phyloP scores from a whole-genome alignment of 2,113 vertebrate genomes.

The Anoplopoma fimbria region DNA sequence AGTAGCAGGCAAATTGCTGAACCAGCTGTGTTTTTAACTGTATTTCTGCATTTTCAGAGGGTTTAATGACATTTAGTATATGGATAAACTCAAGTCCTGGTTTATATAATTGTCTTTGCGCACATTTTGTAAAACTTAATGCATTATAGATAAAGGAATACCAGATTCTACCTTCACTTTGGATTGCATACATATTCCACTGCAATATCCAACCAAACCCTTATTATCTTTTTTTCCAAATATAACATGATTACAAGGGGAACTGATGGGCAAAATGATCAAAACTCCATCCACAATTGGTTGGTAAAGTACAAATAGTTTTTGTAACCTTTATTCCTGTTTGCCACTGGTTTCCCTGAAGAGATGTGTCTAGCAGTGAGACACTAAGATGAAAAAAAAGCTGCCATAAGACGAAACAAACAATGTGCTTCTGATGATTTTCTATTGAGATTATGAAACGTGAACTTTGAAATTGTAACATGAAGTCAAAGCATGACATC shows the following conservation, averaged over 20 bases:
- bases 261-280: conserved; percentile 10
- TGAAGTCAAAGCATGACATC: conserved; percentile 64
- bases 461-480: conserved; percentile 59
- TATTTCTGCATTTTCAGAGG: background rate
- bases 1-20: background rate
- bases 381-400: conserved; percentile 45
- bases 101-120: background rate
- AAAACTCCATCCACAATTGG: background rate
- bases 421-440: conserved; percentile 36
- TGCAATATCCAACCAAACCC: background rate
- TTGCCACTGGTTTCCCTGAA: conserved; percentile 24
- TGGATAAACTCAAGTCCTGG: background rate
- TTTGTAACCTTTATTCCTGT: conserved; percentile 21
- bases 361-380: conserved; percentile 22
- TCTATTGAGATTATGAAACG: conserved; percentile 52
- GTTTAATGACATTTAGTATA: background rate
- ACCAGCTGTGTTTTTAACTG: conserved; percentile 3
- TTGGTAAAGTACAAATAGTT: conserved; percentile 17
- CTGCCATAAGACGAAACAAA: conserved; percentile 33
- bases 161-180: background rate
- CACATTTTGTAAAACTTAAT: background rate
- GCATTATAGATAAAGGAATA: background rate
- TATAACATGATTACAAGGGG: background rate
- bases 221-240: background rate
- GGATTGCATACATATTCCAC: background rate